Conservation (phyloP, 2,888 invertebrate species). For the Sesia apiformis region DNA sequence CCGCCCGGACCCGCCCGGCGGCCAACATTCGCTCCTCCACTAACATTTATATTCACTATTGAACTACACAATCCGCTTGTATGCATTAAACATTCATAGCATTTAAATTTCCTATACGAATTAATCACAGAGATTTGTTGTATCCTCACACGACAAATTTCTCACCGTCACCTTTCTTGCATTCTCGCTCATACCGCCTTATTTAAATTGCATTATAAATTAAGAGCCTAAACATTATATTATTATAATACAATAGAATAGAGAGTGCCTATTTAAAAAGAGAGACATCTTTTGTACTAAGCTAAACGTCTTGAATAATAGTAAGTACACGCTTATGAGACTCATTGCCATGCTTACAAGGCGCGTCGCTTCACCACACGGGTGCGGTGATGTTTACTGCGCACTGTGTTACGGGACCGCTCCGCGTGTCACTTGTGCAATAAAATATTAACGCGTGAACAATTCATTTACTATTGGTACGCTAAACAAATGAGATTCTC, state of each 20-base stretch:
- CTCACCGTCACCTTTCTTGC: slow-evolving; percentile 55
- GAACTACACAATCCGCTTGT: slow-evolving; percentile 3
- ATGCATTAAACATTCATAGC: slow-evolving; percentile 53
- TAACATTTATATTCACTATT: neutral
- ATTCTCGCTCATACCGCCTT: slow-evolving; percentile 45
- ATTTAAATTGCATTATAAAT: slow-evolving; percentile 38
- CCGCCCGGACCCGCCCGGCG: neutral
- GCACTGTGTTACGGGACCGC: too few species aligned
- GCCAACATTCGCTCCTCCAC: neutral
- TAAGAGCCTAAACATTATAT: slow-evolving; percentile 34
- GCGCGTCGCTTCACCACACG: slow-evolving; percentile 49
- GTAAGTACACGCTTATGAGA: slow-evolving; percentile 68
- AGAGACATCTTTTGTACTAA: slow-evolving; percentile 71
- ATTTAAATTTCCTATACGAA: slow-evolving; percentile 53
- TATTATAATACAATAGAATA: slow-evolving; percentile 53
- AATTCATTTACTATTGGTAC: too few species aligned
- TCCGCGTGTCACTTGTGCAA: too few species aligned
- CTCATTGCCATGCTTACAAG: slow-evolving; percentile 55
- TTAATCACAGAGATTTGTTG: slow-evolving; percentile 69
- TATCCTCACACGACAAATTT: slow-evolving; percentile 44
- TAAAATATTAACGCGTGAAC: too few species aligned
- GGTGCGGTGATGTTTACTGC: neutral
- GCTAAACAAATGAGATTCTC: too few species aligned
- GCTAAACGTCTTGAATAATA: slow-evolving; percentile 55
- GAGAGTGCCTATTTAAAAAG: slow-evolving; percentile 67